Evolutionary conservation across 2,888 invertebrate genomes (phyloP).

Genomic region (Alloscopus bannaensis): DNA sequence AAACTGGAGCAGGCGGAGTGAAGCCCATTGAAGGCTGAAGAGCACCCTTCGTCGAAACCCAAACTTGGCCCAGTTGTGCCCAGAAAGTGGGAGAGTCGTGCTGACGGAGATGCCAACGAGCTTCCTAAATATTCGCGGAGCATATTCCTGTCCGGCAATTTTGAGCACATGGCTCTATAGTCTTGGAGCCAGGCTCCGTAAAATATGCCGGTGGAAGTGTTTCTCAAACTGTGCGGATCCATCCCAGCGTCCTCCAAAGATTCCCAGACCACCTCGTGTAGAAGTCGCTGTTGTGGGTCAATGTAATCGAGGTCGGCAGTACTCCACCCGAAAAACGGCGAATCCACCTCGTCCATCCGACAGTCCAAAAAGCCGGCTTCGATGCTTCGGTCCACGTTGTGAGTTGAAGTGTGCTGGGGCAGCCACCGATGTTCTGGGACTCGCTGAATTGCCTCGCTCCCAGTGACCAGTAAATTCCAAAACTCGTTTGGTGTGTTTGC

Average conservation of each 20-base stretch:
- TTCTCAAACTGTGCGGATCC: background rate
- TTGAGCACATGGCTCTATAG: constrained; percentile 18
- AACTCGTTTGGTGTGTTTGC: constrained; percentile 26
- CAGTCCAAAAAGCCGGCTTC: constrained; percentile 11
- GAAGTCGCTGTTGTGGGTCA: constrained; percentile 12
- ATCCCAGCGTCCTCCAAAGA: constrained; percentile 15
- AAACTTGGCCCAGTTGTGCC: constrained; percentile 62
- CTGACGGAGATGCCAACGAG: constrained; percentile 41
- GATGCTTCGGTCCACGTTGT: background rate
- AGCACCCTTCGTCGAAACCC: constrained; percentile 53
- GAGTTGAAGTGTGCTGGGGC: background rate
- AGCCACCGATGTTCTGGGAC: constrained; percentile 23
- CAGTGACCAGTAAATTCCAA: constrained; percentile 26
- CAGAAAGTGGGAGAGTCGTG: constrained; percentile 56
- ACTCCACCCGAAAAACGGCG: constrained; percentile 1
- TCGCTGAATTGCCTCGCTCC: constrained; percentile 8
- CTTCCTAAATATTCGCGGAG: constrained; percentile 63
- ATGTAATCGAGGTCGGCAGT: constrained; percentile 1
- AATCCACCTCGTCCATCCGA: constrained; percentile 10
- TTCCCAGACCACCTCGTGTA: constrained; percentile 6
- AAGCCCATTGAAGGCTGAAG: constrained; percentile 58
- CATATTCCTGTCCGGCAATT: constrained; percentile 2
- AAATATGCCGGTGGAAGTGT: constrained; percentile 9
- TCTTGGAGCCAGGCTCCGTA: constrained; percentile 25
- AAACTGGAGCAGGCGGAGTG: constrained; percentile 60